phyloP scores from a whole-genome alignment of 2,113 vertebrate genomes.

The Melozone crissalis region DNA sequence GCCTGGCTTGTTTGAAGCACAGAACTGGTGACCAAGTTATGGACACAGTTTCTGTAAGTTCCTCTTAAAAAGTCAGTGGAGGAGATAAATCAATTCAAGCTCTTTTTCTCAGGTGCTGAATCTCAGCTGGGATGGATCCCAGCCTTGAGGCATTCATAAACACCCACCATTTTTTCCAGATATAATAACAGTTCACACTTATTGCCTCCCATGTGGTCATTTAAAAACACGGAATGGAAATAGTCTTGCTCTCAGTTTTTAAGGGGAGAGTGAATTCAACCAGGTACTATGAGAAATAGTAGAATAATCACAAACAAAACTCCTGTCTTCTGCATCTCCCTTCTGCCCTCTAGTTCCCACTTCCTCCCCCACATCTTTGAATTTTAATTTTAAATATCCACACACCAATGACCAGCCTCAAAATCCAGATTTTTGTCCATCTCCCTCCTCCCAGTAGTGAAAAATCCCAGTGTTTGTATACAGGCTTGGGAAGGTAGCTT shows the following conservation, averaged over 20 bases:
- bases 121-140: not conserved
- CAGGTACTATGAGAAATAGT: not conserved
- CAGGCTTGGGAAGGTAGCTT: not conserved
- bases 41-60: accelerated
- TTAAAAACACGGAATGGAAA: not conserved
- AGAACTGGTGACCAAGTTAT: not conserved
- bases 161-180: not conserved
- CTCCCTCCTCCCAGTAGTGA: not conserved
- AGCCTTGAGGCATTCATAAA: not conserved
- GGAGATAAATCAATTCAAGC: not conserved
- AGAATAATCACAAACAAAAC: not conserved
- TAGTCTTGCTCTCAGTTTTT: not conserved
- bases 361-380: not conserved
- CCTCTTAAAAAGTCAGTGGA: not conserved
- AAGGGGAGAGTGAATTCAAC: not conserved
- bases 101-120: not conserved
- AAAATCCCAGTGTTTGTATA: not conserved
- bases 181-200: not conserved
- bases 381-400: not conserved
- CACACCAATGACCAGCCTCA: not conserved
- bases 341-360: not conserved
- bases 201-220: not conserved
- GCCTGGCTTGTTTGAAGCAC: not conserved
- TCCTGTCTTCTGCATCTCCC: not conserved
- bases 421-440: not conserved